Conservation (phyloP, 1,140 invertebrate species). For the Drosophila lowei region DNA sequence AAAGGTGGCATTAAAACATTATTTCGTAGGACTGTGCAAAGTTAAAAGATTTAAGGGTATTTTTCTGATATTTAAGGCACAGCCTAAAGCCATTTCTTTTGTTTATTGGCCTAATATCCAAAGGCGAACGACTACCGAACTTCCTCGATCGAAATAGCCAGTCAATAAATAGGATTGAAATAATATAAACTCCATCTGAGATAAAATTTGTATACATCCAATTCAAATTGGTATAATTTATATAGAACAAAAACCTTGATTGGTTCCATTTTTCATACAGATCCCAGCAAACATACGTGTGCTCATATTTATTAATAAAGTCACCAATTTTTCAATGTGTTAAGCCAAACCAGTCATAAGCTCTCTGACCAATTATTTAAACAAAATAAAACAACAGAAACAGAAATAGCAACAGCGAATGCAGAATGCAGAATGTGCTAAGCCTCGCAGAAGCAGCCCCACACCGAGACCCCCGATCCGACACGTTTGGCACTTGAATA, state of each 20-base stretch:
- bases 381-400: constrained; percentile 48
- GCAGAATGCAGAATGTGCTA: constrained; percentile 26
- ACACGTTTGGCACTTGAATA: constrained; percentile 47
- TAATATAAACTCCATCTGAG: too few relatives aligned
- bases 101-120: too few relatives aligned
- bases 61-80: too few relatives aligned
- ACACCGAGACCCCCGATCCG: not conserved
- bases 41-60: too few relatives aligned
- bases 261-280: constrained; percentile 11
- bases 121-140: too few relatives aligned
- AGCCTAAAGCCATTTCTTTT: too few relatives aligned
- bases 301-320: constrained; percentile 37
- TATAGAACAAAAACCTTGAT: constrained; percentile 23
- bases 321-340: constrained; percentile 34
- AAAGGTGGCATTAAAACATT: not conserved
- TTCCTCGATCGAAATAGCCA: too few relatives aligned
- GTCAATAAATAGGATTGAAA: too few relatives aligned
- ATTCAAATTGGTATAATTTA: too few relatives aligned
- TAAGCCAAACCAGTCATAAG: constrained; percentile 35
- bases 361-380: constrained; percentile 46
- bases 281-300: constrained; percentile 3
- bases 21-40: too few relatives aligned
- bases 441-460: constrained; percentile 7
- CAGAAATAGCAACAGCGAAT: constrained; percentile 25
- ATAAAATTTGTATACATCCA: too few relatives aligned